Base-by-base conservation (phyloP, 2,797 vertebrate genomes). In the Sebastes hubbsi region DNA sequence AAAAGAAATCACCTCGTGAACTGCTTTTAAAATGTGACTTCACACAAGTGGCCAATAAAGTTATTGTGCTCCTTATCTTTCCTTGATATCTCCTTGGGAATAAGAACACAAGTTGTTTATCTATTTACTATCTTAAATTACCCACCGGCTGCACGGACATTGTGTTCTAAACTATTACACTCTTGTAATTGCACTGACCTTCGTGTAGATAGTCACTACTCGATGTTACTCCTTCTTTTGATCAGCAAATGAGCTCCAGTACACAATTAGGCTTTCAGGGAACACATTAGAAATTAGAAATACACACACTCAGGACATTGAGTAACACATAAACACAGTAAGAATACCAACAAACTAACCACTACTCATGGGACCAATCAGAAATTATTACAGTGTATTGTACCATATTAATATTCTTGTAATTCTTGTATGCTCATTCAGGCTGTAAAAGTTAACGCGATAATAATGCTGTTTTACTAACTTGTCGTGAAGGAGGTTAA, bases 131-230 rank as follows among this genome's bases (percentile, higher is more conserved):
- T 61, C 60, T 80, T 22, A 65, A 76, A 64, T 80, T 75, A 65
- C 56, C 76, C 46, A n/a, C 11, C 2, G 11, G 38, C 56, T 70
- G 11, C n/a, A 38, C 5, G 3, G 9, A 62, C 72, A 80, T 63
- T 60, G 24, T 79, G 54, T 46, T 78, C 29, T 34, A 24, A 78
- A 55, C 52, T 60, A 54, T 75, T 60, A 64, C 29, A 68, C 59
- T n/a, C 22, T n/a, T 59, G 42, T 72, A 67, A 72, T 89, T 92
- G 81, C 20, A 3, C 67, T 75, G 69, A 83, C 87, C 85, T 86
- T 89, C 70, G 77, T 92, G 63, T 88, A 18, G 77, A 82, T 70
- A 67, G 77, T 90, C 63, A 90, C 66, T 87, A 54, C 64, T 81
- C 34, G 70, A 52, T 64, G 64, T 83, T 75, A 81, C 71, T 60